A percentile compares a stretch with the other conserved stretches of the same genome.
Conservation (phyloP, 2,888 invertebrate species). For the Parnassius orleans region DNA sequence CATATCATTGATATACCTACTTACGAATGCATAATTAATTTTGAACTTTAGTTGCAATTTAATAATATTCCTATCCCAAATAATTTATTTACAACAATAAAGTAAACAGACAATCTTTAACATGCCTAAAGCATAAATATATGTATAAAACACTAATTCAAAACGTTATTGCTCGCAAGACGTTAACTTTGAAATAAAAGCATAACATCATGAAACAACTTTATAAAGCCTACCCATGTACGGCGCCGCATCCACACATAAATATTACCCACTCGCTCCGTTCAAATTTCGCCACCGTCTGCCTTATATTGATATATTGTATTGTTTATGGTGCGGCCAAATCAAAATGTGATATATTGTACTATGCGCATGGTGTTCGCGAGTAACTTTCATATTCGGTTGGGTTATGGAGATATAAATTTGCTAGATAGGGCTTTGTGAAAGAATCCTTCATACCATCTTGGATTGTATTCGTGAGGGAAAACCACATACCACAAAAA, state of each 20-base stretch:
- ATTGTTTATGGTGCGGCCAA: slow-evolving; percentile 80
- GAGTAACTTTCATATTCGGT: slow-evolving; percentile 78
- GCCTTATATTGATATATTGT: slow-evolving; percentile 81
- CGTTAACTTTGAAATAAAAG: slow-evolving; percentile 37
- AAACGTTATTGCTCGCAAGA: slow-evolving; percentile 33
- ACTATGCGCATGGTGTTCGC: slow-evolving; percentile 70
- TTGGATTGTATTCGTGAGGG: too few relatives aligned
- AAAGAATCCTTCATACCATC: neutral
- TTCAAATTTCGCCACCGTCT: slow-evolving; percentile 81
- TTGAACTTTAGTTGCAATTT: too few relatives aligned
- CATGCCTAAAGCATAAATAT: slow-evolving; percentile 7
- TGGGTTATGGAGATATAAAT: slow-evolving; percentile 58
- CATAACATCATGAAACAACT: slow-evolving; percentile 38
- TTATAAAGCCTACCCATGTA: slow-evolving; percentile 42
- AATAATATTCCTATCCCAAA: too few relatives aligned
- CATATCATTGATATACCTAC: too few relatives aligned
- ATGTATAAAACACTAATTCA: slow-evolving; percentile 30
- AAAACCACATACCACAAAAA: too few relatives aligned
- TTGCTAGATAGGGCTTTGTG: slow-evolving; percentile 48
- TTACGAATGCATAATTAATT: too few relatives aligned
- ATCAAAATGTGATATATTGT: slow-evolving; percentile 80
- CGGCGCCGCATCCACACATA: slow-evolving; percentile 54
- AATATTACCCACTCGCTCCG: slow-evolving; percentile 76
- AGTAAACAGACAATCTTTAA: slow-evolving; percentile 17
- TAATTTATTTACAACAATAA: slow-evolving; percentile 12